Evolutionary conservation across 2,113 vertebrate genomes (phyloP).

Genomic region (Pithys albifrons): DNA sequence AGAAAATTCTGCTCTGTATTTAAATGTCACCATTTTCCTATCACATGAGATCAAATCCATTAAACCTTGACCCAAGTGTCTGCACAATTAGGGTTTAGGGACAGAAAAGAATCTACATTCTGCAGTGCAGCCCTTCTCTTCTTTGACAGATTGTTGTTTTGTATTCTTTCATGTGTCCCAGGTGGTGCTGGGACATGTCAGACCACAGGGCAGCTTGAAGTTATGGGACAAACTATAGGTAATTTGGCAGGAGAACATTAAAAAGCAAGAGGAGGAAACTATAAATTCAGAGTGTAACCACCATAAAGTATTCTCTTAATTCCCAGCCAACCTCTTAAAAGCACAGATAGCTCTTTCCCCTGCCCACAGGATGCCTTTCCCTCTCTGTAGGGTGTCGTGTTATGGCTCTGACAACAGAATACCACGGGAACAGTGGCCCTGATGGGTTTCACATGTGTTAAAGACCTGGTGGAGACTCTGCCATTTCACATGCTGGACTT

Average conservation of each 20-base stretch:
- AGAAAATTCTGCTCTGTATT: not conserved
- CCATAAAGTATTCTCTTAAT: slow-evolving; percentile 58
- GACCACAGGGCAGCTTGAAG: slow-evolving; percentile 28
- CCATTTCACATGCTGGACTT: slow-evolving; percentile 14
- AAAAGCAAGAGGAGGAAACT: slow-evolving; percentile 61
- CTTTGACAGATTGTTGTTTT: not conserved
- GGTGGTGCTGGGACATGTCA: slow-evolving; percentile 27
- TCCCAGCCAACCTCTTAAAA: slow-evolving; percentile 54
- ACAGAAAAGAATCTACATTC: not conserved
- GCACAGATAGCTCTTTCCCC: slow-evolving; percentile 30
- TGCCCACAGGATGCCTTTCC: slow-evolving; percentile 27
- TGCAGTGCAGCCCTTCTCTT: not conserved
- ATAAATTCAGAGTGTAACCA: slow-evolving; percentile 66
- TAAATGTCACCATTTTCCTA: not conserved
- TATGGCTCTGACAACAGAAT: slow-evolving; percentile 25
- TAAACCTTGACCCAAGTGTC: not conserved
- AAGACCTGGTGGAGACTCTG: not conserved
- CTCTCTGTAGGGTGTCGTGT: not conserved
- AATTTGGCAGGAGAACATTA: slow-evolving; percentile 62
- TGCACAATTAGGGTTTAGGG: not conserved
- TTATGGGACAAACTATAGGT: slow-evolving; percentile 9
- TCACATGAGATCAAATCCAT: not conserved
- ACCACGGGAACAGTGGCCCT: not conserved
- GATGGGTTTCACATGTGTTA: slow-evolving; percentile 56
- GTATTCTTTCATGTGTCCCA: slow-evolving; percentile 31